Conservation (phyloP, 2,797 vertebrate species). For the Champsocephalus gunnari region DNA sequence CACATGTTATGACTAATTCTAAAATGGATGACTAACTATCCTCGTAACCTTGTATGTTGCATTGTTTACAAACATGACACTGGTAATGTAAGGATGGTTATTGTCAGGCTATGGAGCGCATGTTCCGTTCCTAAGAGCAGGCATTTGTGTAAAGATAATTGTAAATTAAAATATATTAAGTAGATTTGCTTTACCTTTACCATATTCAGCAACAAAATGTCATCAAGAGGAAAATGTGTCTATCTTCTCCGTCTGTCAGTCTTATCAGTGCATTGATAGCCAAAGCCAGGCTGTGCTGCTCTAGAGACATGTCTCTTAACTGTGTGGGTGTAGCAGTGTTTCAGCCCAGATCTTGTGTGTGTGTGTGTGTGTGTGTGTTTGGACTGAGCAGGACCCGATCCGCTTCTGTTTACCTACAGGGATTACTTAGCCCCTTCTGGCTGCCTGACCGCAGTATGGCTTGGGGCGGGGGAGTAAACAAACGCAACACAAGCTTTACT, state of each 20-base stretch:
- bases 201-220: not conserved
- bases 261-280: constrained; percentile 19
- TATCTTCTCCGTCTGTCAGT: constrained; percentile 17
- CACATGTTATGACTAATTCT: constrained; percentile 1
- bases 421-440: constrained; percentile 64
- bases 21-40: constrained; percentile 14
- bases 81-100: not conserved
- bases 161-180: not conserved
- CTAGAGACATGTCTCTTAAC: constrained; percentile 43
- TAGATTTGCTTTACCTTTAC: constrained; percentile 3
- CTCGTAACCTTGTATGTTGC: not conserved
- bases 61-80: constrained; percentile 3
- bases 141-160: constrained; percentile 1
- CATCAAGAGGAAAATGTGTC: constrained; percentile 19
- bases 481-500: constrained; percentile 32
- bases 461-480: constrained; percentile 48
- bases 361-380: constrained; percentile 54
- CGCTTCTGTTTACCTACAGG: constrained; percentile 71
- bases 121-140: not conserved
- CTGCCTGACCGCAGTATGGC: constrained; percentile 49
- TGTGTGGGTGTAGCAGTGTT: constrained; percentile 65
- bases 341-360: constrained; percentile 52
- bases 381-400: constrained; percentile 51
- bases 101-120: not conserved
- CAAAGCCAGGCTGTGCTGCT: constrained; percentile 25